phyloP scores from a whole-genome alignment of 2,888 invertebrate genomes.

The Papilio gigon region DNA sequence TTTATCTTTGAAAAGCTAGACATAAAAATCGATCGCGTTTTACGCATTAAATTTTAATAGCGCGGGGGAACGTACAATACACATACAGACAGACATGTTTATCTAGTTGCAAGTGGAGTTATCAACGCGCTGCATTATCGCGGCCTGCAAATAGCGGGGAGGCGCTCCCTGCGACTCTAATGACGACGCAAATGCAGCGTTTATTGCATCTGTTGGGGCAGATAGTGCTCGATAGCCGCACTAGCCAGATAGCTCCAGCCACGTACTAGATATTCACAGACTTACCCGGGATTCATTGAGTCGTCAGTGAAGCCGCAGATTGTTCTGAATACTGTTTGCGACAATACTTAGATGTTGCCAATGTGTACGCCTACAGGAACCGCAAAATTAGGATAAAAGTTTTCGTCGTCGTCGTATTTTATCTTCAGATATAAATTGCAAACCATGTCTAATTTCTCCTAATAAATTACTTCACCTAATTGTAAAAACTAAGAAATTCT shows the following conservation, averaged over 20 bases:
- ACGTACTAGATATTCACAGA: slow-evolving; percentile 23
- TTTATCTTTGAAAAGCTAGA: background rate
- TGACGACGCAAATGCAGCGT: slow-evolving; percentile 57
- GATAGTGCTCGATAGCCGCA: slow-evolving; percentile 22
- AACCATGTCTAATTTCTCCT: too few species aligned
- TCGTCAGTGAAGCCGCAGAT: background rate
- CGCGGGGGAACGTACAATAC: background rate
- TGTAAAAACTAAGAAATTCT: background rate
- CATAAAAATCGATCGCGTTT: slow-evolving; percentile 10
- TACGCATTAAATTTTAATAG: background rate
- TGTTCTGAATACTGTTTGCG: background rate
- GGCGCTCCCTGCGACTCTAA: slow-evolving; percentile 43
- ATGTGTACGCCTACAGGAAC: background rate
- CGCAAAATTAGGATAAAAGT: too few species aligned
- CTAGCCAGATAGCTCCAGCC: background rate
- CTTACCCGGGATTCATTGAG: background rate
- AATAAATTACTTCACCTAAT: too few species aligned
- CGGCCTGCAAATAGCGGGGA: slow-evolving; percentile 27
- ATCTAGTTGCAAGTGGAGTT: slow-evolving; percentile 29
- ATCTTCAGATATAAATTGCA: too few species aligned
- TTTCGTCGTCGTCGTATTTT: too few species aligned
- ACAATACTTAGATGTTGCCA: background rate
- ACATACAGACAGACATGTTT: slow-evolving; percentile 23
- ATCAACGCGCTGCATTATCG: slow-evolving; percentile 26
- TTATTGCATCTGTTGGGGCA: slow-evolving; percentile 50